Percentiles rank a stretch among this genome's conserved stretches.
phyloP scores from a whole-genome alignment of 2,797 vertebrate species.

The Oreochromis grahami region DNA sequence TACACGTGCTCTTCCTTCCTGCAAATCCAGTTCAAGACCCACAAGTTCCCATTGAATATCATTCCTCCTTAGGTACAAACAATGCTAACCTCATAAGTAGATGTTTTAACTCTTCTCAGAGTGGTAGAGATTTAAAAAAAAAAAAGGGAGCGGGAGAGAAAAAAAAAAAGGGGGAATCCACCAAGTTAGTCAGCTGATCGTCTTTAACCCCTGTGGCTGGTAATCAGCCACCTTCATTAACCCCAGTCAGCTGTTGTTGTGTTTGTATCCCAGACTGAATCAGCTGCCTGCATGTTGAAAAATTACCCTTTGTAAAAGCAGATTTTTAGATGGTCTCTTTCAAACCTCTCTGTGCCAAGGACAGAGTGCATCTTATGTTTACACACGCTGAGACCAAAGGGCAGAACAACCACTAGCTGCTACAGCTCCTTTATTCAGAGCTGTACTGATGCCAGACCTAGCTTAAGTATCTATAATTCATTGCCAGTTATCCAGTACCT shows the following conservation, averaged over 20 bases:
- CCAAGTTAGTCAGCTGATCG: constrained; percentile 40
- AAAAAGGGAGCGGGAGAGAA: no score
- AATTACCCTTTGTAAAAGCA: constrained; percentile 32
- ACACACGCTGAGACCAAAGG: constrained; percentile 54
- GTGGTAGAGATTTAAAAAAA: not conserved
- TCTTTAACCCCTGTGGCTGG: constrained; percentile 6
- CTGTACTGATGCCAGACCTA: not conserved
- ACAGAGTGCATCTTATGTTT: constrained; percentile 43
- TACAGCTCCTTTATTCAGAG: constrained; percentile 2
- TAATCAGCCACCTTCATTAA: constrained; percentile 29
- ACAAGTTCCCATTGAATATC: constrained; percentile 21
- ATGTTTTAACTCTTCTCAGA: not conserved
- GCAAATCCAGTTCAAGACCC: constrained; percentile 33
- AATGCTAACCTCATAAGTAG: not conserved
- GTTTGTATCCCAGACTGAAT: constrained; percentile 9
- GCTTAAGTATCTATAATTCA: constrained; percentile 74
- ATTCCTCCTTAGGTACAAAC: constrained; percentile 2
- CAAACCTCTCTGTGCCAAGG: constrained; percentile 31
- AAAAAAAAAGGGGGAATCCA: not conserved
- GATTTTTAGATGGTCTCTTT: constrained; percentile 14
- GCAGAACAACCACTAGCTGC: constrained; percentile 15
- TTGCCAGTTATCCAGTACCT: constrained; percentile 60
- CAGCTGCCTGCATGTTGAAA: constrained; percentile 55
- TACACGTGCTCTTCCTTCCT: constrained; percentile 79
- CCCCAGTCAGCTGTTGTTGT: constrained; percentile 40